Conservation (phyloP, 2,888 invertebrate species). For the Scrobipalpa atriplicella region DNA sequence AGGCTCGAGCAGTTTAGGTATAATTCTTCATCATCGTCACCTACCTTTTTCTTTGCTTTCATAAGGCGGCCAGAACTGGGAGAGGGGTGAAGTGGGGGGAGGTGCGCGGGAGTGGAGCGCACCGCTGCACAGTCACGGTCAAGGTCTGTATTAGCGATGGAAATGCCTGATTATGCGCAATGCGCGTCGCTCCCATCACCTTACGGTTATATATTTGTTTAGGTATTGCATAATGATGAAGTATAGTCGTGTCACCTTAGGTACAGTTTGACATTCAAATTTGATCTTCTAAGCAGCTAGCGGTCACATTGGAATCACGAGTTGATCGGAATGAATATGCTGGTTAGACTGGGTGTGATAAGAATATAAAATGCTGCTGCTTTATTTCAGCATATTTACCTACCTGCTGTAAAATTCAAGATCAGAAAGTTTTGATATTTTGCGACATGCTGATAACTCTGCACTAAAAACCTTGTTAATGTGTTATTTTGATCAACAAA, state of each 20-base stretch:
- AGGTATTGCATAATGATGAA: slow-evolving; percentile 30
- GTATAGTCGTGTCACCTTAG: neutral
- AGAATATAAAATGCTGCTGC: too few species aligned
- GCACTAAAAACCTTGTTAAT: too few species aligned
- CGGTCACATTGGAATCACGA: too few species aligned
- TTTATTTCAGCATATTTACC: too few species aligned
- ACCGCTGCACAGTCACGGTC: slow-evolving; percentile 72
- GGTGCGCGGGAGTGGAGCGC: slow-evolving; percentile 60
- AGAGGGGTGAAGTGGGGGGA: slow-evolving; percentile 35
- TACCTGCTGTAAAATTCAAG: too few species aligned
- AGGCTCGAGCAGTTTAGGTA: neutral
- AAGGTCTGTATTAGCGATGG: slow-evolving; percentile 68
- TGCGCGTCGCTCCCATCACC: slow-evolving; percentile 43
- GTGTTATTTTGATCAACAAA: too few species aligned
- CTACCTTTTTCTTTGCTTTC: neutral
- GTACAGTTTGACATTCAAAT: neutral
- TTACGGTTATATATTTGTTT: slow-evolving; percentile 46
- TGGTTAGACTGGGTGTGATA: too few species aligned
- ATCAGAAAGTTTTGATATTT: too few species aligned
- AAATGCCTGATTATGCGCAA: slow-evolving; percentile 51
- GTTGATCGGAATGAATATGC: too few species aligned
- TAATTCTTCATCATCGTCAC: neutral
- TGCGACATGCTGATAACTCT: too few species aligned
- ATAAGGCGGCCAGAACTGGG: slow-evolving; percentile 9
- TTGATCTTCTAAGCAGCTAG: neutral